Evolutionary conservation across 2,888 invertebrate species (phyloP), one percentile per base, ranked within the genome.

Genomic region (Ornithoptera alexandrae): DNA sequence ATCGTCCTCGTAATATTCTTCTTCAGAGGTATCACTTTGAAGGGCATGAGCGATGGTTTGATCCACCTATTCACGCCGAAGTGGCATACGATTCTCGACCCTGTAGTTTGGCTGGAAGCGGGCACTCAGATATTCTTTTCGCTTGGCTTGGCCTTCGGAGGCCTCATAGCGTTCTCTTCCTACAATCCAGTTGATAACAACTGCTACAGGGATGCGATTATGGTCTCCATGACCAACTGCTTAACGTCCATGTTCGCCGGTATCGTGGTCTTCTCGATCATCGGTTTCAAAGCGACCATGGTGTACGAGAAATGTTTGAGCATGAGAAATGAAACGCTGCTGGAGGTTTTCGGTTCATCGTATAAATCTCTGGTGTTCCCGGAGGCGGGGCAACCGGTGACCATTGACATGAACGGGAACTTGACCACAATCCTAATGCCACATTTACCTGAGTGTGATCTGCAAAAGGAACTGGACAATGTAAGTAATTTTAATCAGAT

Each of bases 81-180:
- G 92, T 97, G 98, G 97, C 96, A 96, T 80, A 97, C 95, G 71
- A 94, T 99, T 70, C 89, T 96, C 53, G 98, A 98, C 90, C 98
- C 98, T 12, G 97, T 97, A 0, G 98, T 99, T 0, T 99, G 99
- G 99, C 89, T 99, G 67, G 98, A 99, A 90, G 98, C 99, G 0
- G 98, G 98, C 2, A 98, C 98, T 0, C 99, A 99, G 87, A 98
- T 99, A 79, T 99, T 99, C 92, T 99, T 98, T 89, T 98, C 98
- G 0, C 94, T 98, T 72, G 98, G 98, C 12, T 90, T 99, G 64
- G 98, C 98, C 0, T 99, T 99, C 79, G 99, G 99, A 17, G 98
- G 98, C 12, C 93, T 99, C 56, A 98, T 99, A 72, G 98, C 98
- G 0, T 99, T 98, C 84, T 97, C 97, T 0, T 98, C 98, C 0